phyloP scores from a whole-genome alignment of 2,797 vertebrate species.

The Tympanoctomys barrerae region DNA sequence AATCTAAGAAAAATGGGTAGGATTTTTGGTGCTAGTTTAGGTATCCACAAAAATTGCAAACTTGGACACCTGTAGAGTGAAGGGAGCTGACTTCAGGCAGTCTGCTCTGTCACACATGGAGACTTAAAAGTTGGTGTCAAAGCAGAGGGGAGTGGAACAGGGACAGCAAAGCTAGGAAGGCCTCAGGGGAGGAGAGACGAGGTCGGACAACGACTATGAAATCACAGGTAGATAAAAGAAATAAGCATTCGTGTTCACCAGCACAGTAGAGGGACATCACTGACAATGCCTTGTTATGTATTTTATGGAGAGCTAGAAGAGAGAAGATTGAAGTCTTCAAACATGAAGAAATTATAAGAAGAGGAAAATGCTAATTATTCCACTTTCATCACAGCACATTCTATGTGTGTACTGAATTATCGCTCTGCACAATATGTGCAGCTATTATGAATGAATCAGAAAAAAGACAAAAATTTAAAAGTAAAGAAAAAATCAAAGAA shows the following conservation, averaged over 20 bases:
- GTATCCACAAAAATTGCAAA: neutral
- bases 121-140: too few relatives aligned
- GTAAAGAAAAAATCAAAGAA: neutral
- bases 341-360: neutral
- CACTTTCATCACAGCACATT: neutral
- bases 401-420: neutral
- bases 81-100: too few relatives aligned
- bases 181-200: neutral
- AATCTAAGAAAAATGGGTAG: neutral
- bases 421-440: neutral
- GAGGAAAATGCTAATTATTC: neutral
- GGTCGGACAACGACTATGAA: too few relatives aligned
- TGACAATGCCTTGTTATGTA: neutral
- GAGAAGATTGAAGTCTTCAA: neutral
- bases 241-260: fast-evolving
- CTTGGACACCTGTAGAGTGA: neutral
- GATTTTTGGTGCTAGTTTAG: neutral
- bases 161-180: neutral
- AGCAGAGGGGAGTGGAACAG: neutral
- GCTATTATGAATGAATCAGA: neutral
- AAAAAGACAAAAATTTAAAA: neutral
- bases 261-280: too few relatives aligned
- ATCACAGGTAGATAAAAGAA: neutral
- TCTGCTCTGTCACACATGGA: neutral
- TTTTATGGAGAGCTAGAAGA: neutral